Conservation (phyloP, 2,797 vertebrate genomes). For the Malacoctenus gilli region DNA sequence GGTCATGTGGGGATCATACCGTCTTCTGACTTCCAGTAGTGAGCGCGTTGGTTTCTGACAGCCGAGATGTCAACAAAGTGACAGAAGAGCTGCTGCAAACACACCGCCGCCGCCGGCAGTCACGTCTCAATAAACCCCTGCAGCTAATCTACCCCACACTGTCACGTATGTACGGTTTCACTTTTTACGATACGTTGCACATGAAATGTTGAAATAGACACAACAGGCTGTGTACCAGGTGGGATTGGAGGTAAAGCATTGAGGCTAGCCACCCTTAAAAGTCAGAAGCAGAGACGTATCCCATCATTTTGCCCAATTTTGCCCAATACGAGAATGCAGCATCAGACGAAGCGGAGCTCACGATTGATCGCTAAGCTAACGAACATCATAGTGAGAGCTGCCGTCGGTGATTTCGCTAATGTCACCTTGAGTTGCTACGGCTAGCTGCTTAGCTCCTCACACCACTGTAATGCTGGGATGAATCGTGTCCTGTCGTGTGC, state of each 20-base stretch:
- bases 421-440: constrained; percentile 83
- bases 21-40: too few relatives aligned
- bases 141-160: too few relatives aligned
- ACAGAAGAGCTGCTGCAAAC: too few relatives aligned
- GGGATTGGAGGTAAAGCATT: not conserved
- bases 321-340: constrained; percentile 7
- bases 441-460: constrained; percentile 54
- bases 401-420: constrained; percentile 63
- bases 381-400: not conserved
- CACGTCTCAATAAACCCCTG: too few relatives aligned
- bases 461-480: constrained; percentile 11
- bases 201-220: too few relatives aligned
- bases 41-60: too few relatives aligned
- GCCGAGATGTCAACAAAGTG: too few relatives aligned
- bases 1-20: not conserved
- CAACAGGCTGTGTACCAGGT: constrained; percentile 3
- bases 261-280: not conserved
- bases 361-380: not conserved
- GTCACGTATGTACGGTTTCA: too few relatives aligned
- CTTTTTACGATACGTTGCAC: too few relatives aligned
- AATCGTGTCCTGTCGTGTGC: constrained; percentile 41
- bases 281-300: too few relatives aligned
- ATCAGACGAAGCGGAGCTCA: not conserved
- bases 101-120: too few relatives aligned
- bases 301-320: not conserved